Conservation (phyloP, 1,140 invertebrate genomes). For the Papilio polyxenes region DNA sequence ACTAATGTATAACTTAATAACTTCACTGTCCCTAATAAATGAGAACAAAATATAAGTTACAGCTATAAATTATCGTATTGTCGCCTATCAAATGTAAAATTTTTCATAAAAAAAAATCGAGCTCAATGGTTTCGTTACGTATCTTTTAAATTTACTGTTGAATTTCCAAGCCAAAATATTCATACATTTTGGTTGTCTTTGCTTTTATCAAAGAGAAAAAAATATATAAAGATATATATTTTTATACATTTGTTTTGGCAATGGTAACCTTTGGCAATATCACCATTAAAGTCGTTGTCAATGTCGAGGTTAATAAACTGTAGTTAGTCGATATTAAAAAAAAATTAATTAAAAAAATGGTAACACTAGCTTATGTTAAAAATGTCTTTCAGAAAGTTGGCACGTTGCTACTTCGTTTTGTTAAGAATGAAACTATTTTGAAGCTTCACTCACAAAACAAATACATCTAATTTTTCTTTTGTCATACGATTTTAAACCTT, state of each 20-base stretch:
- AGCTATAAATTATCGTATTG: no score
- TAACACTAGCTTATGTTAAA: background rate
- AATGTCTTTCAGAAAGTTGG: conserved; percentile 22
- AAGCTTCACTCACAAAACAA: background rate
- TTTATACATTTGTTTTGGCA: no score
- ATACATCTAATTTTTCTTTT: background rate
- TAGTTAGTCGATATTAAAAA: background rate
- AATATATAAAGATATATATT: no score
- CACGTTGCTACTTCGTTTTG: background rate
- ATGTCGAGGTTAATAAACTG: background rate
- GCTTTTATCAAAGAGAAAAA: no score
- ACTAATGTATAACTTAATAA: no score
- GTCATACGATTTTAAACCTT: background rate
- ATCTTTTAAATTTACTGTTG: background rate
- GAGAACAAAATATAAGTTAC: no score
- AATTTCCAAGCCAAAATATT: no score
- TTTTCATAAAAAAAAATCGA: background rate
- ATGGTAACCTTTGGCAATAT: no score
- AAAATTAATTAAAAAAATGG: background rate
- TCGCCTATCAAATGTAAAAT: no score
- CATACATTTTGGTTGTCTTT: no score
- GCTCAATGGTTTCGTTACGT: background rate
- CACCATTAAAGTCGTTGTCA: no score
- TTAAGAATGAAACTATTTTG: conserved; percentile 6
- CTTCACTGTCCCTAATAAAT: no score